A percentile compares a stretch with the other conserved stretches of the same genome.
Conservation (phyloP, 1,140 invertebrate species). For the Listronotus oregonensis region DNA sequence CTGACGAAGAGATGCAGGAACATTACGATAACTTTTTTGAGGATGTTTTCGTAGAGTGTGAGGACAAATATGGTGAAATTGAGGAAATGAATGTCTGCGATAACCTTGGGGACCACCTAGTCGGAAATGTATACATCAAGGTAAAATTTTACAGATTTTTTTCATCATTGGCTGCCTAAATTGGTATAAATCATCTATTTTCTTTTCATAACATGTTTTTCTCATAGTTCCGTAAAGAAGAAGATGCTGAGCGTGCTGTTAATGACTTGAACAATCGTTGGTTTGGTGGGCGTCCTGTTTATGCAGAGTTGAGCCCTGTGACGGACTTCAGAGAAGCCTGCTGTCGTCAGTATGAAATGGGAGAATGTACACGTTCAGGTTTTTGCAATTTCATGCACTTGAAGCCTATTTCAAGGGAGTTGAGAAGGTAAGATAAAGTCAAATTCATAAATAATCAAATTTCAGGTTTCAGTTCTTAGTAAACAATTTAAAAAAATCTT, state of each 20-base stretch:
- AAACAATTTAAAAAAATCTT: no score
- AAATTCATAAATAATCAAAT: conserved; percentile 15
- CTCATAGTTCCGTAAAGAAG: conserved; percentile 90
- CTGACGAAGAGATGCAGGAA: conserved; percentile 97
- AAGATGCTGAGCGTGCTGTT: conserved; percentile 96
- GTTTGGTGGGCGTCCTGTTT: conserved; percentile 98
- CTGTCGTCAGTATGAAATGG: conserved; percentile 99
- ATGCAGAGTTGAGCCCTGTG: conserved; percentile 96
- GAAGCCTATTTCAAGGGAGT: conserved; percentile 94
- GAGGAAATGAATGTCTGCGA: conserved; percentile 99
- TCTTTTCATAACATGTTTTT: not conserved
- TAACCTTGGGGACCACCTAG: conserved; percentile 96
- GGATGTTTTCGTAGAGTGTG: conserved; percentile 97
- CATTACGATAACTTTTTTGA: conserved; percentile 99
- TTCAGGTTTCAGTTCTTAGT: no score
- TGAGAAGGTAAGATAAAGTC: conserved; percentile 72
- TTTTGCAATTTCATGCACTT: conserved; percentile 99
- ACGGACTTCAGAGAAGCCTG: conserved; percentile 99
- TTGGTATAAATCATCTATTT: no score
- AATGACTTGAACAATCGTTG: conserved; percentile 97
- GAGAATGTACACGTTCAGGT: conserved; percentile 95
- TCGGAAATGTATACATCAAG: conserved; percentile 98
- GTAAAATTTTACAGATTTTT: conserved; percentile 57
- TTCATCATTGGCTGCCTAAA: no score
- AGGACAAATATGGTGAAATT: conserved; percentile 99